A percentile compares a stretch with the other conserved stretches of the same genome.
These are phyloP conservation scores for Eurystomus gularis DNA, from an alignment of 2,113 vertebrate species.

Conservation along the genomic window DNA sequence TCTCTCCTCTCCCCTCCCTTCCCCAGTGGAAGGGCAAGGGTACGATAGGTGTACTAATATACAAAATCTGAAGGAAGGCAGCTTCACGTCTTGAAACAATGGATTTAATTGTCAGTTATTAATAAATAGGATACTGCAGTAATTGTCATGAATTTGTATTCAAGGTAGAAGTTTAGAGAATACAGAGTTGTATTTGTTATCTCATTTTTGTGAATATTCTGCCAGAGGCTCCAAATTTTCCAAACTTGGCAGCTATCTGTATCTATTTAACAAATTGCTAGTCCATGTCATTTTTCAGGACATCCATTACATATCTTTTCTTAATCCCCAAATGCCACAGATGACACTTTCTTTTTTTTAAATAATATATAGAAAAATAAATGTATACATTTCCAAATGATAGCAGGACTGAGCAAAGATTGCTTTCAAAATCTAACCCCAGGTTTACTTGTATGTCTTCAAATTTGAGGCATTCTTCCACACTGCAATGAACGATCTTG, in stretches of 20 bases:
- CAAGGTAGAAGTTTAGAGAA: background rate
- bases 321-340: background rate
- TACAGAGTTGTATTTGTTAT: background rate
- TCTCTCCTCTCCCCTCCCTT: background rate
- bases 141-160: slow-evolving; percentile 6
- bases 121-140: background rate
- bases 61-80: background rate
- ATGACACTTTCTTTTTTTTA: background rate
- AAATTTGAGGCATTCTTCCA: background rate
- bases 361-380: background rate
- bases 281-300: background rate
- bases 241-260: background rate
- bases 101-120: background rate
- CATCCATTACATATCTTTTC: background rate
- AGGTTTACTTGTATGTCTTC: background rate
- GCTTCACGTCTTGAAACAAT: background rate
- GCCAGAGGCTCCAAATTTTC: background rate
- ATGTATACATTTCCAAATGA: background rate
- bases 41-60: background rate
- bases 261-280: slow-evolving; percentile 22
- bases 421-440: background rate
- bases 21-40: background rate
- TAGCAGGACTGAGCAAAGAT: background rate
- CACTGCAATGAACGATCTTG: background rate
- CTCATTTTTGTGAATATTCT: slow-evolving; percentile 15